phyloP scores from a whole-genome alignment of 2,797 vertebrate genomes.

The Lacerta viridis region DNA sequence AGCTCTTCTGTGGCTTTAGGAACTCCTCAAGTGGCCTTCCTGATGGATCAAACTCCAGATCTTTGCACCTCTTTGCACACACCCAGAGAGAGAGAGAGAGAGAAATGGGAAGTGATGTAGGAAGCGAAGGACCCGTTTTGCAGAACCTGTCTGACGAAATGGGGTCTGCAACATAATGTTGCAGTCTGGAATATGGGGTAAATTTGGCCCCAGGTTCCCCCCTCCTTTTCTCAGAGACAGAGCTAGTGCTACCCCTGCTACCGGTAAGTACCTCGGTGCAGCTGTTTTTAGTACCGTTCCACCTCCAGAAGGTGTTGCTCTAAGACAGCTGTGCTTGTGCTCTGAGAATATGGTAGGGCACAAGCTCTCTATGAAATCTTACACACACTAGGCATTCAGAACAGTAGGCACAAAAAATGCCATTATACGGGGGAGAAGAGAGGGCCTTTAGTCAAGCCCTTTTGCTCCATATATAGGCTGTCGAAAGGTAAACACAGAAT shows the following conservation, averaged over 20 bases:
- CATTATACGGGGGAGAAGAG: slow-evolving; percentile 80
- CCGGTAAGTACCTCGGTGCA: no score
- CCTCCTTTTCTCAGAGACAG: background rate
- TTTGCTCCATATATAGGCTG: slow-evolving; percentile 80
- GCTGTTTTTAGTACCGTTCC: slow-evolving; percentile 42
- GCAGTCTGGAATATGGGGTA: background rate
- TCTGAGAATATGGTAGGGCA: background rate
- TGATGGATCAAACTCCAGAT: background rate
- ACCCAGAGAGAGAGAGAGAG: background rate
- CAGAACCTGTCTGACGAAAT: background rate
- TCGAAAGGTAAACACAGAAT: slow-evolving; percentile 84
- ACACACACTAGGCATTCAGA: slow-evolving; percentile 73
- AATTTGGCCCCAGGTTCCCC: background rate
- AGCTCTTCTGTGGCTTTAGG: slow-evolving; percentile 29
- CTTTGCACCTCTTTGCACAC: slow-evolving; percentile 21
- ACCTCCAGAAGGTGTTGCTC: slow-evolving; percentile 80
- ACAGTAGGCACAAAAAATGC: slow-evolving; percentile 79
- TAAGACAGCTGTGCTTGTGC: slow-evolving; percentile 62
- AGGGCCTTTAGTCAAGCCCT: slow-evolving; percentile 77
- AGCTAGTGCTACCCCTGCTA: background rate
- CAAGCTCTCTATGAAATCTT: slow-evolving; percentile 65
- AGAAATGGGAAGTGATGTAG: background rate
- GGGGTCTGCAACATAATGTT: no score
- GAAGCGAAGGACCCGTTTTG: background rate
- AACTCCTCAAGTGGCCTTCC: slow-evolving; percentile 17